Evolutionary conservation across 2,888 invertebrate genomes (phyloP), one percentile per base, ranked within the genome.

Genomic region (Eumacrocentrus americanus): DNA sequence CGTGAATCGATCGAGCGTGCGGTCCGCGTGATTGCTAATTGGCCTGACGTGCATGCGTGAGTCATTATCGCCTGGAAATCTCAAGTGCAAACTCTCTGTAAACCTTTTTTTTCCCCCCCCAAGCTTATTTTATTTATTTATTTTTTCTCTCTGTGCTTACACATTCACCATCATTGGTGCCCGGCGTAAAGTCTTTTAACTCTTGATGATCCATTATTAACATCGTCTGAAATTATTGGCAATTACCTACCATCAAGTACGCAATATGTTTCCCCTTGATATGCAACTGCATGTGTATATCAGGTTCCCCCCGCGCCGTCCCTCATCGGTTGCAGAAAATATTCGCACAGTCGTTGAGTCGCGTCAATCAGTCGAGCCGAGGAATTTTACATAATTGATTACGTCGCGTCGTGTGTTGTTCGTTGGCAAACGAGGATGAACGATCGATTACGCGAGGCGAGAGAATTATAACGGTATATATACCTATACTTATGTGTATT

Each of bases 1-100:
- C 60, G 64, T 44, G 60, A 63, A 61, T 60, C 63, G 64, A 65
- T 67, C 61, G 62, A 47, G 60, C 53, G 60, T 60, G 53, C 14
- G 61, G 62, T 55, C 59, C 47, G 61, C 63, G 58, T 67, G 68
- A 70, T 68, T 63, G 63, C 69, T 71, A 70, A 72, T 71, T 70
- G 70, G 65, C 60, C 61, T 66, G 66, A 69, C 64, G 69, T 63
- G 64, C 65, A 52, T 59, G 58, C 61, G 63, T 56, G 62, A 62
- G 57, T 71, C 72, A 68, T 66, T 69, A 70, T 67, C 65, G 54
- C 60, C 60, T 54, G 66, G 48, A 40, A 46, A 56, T 56, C 47
- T 56, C 47, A 47, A 56, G 56, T 35, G 47, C 56, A 47, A 55
- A 46, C 55, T 9, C 22, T 51, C 29, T 25, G 35, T 11, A n/a